Conservation (phyloP, 2,797 vertebrate genomes). For the Philypnodon macrostomus region DNA sequence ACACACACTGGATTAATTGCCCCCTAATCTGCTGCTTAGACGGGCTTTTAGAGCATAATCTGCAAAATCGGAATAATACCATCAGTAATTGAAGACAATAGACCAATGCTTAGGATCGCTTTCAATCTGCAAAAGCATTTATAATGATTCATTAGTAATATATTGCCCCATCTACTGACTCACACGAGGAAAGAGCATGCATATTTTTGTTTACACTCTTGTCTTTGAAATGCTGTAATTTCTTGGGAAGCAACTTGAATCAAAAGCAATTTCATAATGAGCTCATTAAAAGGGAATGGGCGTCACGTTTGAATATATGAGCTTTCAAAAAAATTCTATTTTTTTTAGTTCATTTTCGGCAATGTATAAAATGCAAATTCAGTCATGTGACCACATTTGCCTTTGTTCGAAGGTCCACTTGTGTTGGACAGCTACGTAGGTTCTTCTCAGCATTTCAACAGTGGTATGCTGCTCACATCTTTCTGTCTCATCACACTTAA, state of each 20-base stretch:
- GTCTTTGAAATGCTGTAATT: conserved; percentile 33
- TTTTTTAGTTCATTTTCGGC: too few species aligned
- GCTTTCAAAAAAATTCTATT: too few species aligned
- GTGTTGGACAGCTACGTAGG: too few species aligned
- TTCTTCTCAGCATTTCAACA: too few species aligned
- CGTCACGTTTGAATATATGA: too few species aligned
- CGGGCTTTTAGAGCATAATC: conserved; percentile 59
- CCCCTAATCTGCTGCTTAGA: conserved; percentile 45
- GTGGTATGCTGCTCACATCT: too few species aligned
- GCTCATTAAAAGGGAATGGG: too few species aligned
- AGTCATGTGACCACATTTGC: too few species aligned
- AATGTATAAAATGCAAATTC: too few species aligned
- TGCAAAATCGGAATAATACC: conserved; percentile 60
- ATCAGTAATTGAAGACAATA: conserved; percentile 60
- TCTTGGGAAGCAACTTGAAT: conserved; percentile 44
- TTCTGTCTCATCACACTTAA: too few species aligned
- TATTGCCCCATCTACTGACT: conserved; percentile 38
- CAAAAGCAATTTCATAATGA: too few species aligned
- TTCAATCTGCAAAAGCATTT: conserved; percentile 52
- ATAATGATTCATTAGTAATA: conserved; percentile 59
- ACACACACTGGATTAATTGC: conserved; percentile 55
- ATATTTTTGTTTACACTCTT: conserved; percentile 15
- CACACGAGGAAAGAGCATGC: conserved; percentile 18
- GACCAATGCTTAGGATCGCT: conserved; percentile 35
- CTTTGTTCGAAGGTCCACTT: too few species aligned